Evolutionary conservation across 2,888 invertebrate genomes (phyloP), one percentile per base, ranked within the genome.

Genomic region (Apodemia hepburni): DNA sequence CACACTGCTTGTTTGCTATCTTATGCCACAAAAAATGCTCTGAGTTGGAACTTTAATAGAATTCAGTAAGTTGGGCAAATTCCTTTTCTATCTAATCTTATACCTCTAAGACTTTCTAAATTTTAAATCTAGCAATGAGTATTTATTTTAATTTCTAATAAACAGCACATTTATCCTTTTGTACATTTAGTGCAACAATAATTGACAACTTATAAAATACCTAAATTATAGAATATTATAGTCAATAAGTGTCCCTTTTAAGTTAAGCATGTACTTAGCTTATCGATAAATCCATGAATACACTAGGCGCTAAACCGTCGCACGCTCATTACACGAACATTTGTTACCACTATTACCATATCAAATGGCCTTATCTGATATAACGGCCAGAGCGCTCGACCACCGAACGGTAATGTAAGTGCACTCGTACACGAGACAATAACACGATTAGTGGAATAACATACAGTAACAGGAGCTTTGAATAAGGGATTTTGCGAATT

Each of bases 321-420:
- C 78, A 76, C 75, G 78, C 79, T 82, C 81, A 86, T 89, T 87
- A 84, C 80, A 77, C 77, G 83, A 84, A 77, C 86, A 85, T 85
- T 87, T 81, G 85, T 82, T 78, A 77, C 79, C 72, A 69, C 77
- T 80, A 87, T 88, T 87, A 87, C 81, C 87, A 90, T 88, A 86
- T 87, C 84, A 87, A 86, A 84, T 77, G 57, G 27, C 80, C 71
- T 84, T 87, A 87, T 88, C 88, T 76, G 87, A 89, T 87, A 84
- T 77, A 82, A 81, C 82, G 80, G 79, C 81, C 29, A 15, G 17
- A 17, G 17, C 27, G 57, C 57, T 57, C 57, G 54, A 57, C 57
- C 77, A 77, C 77, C 72, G 73, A 73, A 75, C 76, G 71, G 74
- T 75, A 66, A 62, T 61, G 68, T 65, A 75, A 73, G 74, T 68